A percentile compares a stretch with the other conserved stretches of the same genome.
Conservation (phyloP, 2,888 invertebrate species). For the Plemyria rubiginata region DNA sequence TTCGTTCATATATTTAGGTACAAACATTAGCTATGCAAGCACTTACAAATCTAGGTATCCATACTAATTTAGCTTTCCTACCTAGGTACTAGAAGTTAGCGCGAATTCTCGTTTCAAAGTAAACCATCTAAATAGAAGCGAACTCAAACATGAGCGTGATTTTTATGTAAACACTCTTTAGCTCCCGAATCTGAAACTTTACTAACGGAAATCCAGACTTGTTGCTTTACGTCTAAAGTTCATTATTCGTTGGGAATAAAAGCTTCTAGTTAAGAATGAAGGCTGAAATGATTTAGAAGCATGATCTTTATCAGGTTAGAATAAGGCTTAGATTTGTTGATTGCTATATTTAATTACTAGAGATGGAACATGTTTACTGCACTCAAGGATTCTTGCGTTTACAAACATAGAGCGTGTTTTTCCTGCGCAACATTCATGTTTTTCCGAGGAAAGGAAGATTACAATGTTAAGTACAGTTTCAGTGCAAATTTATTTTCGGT, state of each 20-base stretch:
- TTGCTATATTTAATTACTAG: slow-evolving; percentile 44
- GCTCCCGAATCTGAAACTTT: slow-evolving; percentile 59
- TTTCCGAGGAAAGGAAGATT: slow-evolving; percentile 66
- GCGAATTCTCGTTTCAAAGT: slow-evolving; percentile 70
- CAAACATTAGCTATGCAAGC: slow-evolving; percentile 27
- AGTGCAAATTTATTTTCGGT: neutral
- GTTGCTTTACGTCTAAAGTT: slow-evolving; percentile 45
- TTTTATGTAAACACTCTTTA: slow-evolving; percentile 77
- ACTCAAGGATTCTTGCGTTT: slow-evolving; percentile 78
- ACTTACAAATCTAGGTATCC: slow-evolving; percentile 25
- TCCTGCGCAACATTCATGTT: slow-evolving; percentile 72
- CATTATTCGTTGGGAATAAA: slow-evolving; percentile 39
- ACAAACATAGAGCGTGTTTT: slow-evolving; percentile 75
- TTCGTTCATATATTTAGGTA: slow-evolving; percentile 29
- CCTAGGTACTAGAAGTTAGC: slow-evolving; percentile 69
- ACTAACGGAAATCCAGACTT: slow-evolving; percentile 51
- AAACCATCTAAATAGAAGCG: slow-evolving; percentile 81
- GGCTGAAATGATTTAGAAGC: slow-evolving; percentile 10
- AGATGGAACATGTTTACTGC: slow-evolving; percentile 74
- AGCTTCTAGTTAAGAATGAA: slow-evolving; percentile 12
- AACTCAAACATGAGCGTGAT: slow-evolving; percentile 81
- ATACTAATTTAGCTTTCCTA: slow-evolving; percentile 58
- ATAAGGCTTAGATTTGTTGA: slow-evolving; percentile 50
- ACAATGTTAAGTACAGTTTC: slow-evolving; percentile 36
- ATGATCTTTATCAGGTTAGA: neutral